phyloP scores from a whole-genome alignment of 2,113 vertebrate species.

The Morone chrysops region DNA sequence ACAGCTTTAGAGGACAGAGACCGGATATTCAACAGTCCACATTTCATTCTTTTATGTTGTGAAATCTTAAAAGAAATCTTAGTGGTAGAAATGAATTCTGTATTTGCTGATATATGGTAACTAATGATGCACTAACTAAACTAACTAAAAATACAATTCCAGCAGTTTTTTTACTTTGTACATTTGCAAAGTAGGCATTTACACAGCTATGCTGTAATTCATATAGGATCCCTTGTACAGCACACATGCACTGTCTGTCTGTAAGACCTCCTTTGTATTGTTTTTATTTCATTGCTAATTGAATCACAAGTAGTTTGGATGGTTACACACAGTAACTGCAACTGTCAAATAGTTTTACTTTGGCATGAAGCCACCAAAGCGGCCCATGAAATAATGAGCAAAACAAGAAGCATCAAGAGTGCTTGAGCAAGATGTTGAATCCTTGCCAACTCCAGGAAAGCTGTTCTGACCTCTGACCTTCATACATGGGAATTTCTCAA shows the following conservation, averaged over 20 bases:
- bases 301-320: background rate
- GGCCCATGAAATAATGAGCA: background rate
- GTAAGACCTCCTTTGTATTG: background rate
- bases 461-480: background rate
- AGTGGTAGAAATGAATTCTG: too few relatives aligned
- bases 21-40: too few relatives aligned
- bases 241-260: background rate
- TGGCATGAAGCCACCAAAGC: background rate
- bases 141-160: background rate
- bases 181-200: background rate
- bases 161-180: background rate
- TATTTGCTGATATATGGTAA: too few relatives aligned
- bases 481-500: background rate
- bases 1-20: too few relatives aligned
- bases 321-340: background rate
- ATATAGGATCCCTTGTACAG: too few relatives aligned
- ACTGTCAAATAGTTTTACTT: constrained; percentile 9
- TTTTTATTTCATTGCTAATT: background rate
- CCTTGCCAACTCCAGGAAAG: background rate
- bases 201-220: background rate
- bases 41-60: too few relatives aligned
- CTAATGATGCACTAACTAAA: too few relatives aligned
- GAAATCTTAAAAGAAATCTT: too few relatives aligned
- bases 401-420: background rate
- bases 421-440: background rate